Evolutionary conservation across 2,113 vertebrate genomes (phyloP), one percentile per base, ranked within the genome.

Genomic region (Atherinomorus stipes): DNA sequence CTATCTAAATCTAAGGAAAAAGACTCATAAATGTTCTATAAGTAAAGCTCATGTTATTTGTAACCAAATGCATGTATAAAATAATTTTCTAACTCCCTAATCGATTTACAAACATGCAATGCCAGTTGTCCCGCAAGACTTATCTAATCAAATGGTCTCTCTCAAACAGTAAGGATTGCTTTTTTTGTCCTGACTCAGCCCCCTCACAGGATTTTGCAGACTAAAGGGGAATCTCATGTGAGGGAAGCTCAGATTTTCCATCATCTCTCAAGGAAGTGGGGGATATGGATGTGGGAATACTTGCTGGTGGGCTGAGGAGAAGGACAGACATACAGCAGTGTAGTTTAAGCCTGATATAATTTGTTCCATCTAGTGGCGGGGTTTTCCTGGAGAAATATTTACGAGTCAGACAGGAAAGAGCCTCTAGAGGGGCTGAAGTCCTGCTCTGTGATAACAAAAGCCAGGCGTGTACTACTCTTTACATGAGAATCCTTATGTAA

Each of bases 321-420:
- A 21, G 47, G 65, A 42, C 42, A 70, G 76, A 74, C 62, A 18
- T 56, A 44, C 66, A 78, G 74, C n/a, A 13, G 63, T 79, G 59
- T 49, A 68, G 76, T 65, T 78, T 51, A 28, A 70, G 38, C 52
- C 74, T 28, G 38, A 56, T 80, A 78, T 90, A 81, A 90, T 80
- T 80, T 84, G 53, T 93, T 93, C 89, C 90, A 81, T 84, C 23
- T 83, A 78, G 61, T 52, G 59, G 54, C 67, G 76, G 45, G 25
- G 53, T 83, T 68, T 54, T 72, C 50, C 85, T 86, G 88, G 67
- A 81, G 49, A 81, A 81, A 53, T 63, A 60, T 76, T 90, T 85
- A 87, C 53, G 60, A 70, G 52, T 69, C 71, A 88, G 75, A 81
- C 79, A 66, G 75, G 71, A 81, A 80, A 77, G 62, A 64, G 81